phyloP scores from a whole-genome alignment of 2,888 invertebrate genomes.

The Ceraclea dissimilis region DNA sequence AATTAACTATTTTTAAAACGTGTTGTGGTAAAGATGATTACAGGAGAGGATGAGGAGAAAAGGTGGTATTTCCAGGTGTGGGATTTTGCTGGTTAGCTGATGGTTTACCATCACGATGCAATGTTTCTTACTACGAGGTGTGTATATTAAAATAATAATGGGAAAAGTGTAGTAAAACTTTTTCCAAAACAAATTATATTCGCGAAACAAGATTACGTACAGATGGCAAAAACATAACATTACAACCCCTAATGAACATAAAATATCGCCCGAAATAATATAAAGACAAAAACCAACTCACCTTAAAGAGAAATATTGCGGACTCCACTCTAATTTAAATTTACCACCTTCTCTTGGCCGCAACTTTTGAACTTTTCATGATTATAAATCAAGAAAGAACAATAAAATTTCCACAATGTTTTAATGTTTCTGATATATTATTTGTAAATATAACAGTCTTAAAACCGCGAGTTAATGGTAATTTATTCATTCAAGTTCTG shows the following conservation, averaged over 20 bases:
- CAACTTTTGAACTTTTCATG: conserved; percentile 13
- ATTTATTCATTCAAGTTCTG: conserved; percentile 5
- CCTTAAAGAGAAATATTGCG: conserved; percentile 16
- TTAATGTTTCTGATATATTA: conserved; percentile 12
- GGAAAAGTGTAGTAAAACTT: no score
- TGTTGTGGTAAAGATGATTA: no score
- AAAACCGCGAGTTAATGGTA: conserved; percentile 5
- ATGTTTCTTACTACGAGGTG: no score
- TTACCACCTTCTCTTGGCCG: conserved; percentile 5
- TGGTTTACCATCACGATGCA: no score
- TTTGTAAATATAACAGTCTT: conserved; percentile 9
- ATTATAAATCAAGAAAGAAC: conserved; percentile 14
- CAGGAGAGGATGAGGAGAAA: no score
- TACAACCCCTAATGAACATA: conserved; percentile 5
- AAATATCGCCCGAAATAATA: conserved; percentile 9
- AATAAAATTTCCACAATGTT: conserved; percentile 15
- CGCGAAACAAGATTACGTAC: conserved; percentile 3
- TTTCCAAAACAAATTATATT: not conserved
- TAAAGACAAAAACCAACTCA: conserved; percentile 17
- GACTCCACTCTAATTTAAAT: conserved; percentile 15
- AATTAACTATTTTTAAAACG: no score
- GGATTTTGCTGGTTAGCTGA: no score
- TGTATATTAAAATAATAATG: no score
- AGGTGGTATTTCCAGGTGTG: no score
- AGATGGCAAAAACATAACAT: conserved; percentile 5